Evolutionary conservation across 2,888 invertebrate species (phyloP), one percentile per base, ranked within the genome.

Genomic region (Coelopa pilipes): DNA sequence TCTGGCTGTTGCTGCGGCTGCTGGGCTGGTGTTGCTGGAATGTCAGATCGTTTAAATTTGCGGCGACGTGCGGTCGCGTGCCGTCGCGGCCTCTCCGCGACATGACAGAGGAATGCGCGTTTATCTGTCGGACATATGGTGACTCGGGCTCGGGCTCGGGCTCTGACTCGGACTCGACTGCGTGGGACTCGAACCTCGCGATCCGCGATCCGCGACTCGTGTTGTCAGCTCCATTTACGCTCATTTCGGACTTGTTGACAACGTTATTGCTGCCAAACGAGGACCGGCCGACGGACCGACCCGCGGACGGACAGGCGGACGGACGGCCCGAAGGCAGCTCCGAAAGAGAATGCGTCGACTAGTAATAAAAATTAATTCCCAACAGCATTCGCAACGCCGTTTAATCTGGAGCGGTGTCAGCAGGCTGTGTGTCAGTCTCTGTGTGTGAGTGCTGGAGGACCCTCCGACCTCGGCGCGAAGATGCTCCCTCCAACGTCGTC

Each of bases 31-130:
- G 21, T 49, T 49, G 34, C 49, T 66, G 47, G 21, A 66, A 66
- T 49, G 66, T 66, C 66, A 66, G 49, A 66, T 49, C 13, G 47
- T 66, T 66, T 47, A 66, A 49, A 49, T 49, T 66, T 66, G 49
- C 21, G 66, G 66, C 66, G 66, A 66, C 66, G 12, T 21, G 47
- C 49, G 66, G 66, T 66, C 66, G 66, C 49, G 66, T 66, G 66
- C 66, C 24, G 49, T 47, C 47, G 15, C 49, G 13, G n/a, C 49
- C 49, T 47, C 19, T 34, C 34, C 47, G 34, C 19, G 21, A 66
- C 50, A 66, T 66, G 66, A 66, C 49, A 50, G 66, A 47, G 66
- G 66, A 66, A 66, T 66, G 17, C 47, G 47, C 50, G 19, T 66
- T 66, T 66, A 66, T 66, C 66, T 66, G 66, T 34, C 66, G 12